phyloP scores from a whole-genome alignment of 2,888 invertebrate species.

The Hemistola chrysoprasaria region DNA sequence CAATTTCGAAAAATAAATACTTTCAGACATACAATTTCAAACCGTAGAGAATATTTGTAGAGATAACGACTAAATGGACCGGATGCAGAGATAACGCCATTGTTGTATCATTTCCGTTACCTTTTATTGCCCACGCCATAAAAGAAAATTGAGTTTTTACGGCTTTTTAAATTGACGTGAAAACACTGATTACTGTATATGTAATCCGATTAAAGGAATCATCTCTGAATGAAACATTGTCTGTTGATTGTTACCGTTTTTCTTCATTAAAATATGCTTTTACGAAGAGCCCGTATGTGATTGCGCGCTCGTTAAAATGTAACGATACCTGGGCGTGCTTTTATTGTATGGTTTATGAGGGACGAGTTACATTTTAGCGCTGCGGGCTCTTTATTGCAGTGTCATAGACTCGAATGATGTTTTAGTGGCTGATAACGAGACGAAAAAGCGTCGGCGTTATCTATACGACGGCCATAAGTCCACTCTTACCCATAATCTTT shows the following conservation, averaged over 20 bases:
- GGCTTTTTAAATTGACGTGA: conserved; percentile 39
- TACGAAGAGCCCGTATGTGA: conserved; percentile 72
- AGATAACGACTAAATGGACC: conserved; percentile 59
- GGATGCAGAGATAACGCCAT: conserved; percentile 57
- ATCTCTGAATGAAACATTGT: conserved; percentile 28
- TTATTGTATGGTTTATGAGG: conserved; percentile 75
- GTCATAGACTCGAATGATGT: conserved; percentile 71
- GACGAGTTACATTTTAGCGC: conserved; percentile 79
- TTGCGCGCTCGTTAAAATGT: conserved; percentile 74
- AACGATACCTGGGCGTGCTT: conserved; percentile 71
- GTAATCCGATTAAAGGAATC: conserved; percentile 23
- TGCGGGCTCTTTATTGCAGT: conserved; percentile 77
- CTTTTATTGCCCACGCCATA: conserved; percentile 46
- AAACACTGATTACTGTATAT: conserved; percentile 30
- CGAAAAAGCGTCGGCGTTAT: conserved; percentile 45
- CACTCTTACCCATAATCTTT: conserved; percentile 42
- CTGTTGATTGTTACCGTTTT: conserved; percentile 46
- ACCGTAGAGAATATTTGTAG: conserved; percentile 40
- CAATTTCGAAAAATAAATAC: conserved; percentile 62
- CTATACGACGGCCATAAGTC: conserved; percentile 34
- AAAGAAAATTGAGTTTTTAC: conserved; percentile 51
- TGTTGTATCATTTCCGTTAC: conserved; percentile 60
- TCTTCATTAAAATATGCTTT: conserved; percentile 52
- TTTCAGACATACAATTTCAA: conserved; percentile 40
- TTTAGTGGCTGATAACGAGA: conserved; percentile 78